phyloP scores from a whole-genome alignment of 92 coral and sea anemone genomes.

The Heteractis magnifica region DNA sequence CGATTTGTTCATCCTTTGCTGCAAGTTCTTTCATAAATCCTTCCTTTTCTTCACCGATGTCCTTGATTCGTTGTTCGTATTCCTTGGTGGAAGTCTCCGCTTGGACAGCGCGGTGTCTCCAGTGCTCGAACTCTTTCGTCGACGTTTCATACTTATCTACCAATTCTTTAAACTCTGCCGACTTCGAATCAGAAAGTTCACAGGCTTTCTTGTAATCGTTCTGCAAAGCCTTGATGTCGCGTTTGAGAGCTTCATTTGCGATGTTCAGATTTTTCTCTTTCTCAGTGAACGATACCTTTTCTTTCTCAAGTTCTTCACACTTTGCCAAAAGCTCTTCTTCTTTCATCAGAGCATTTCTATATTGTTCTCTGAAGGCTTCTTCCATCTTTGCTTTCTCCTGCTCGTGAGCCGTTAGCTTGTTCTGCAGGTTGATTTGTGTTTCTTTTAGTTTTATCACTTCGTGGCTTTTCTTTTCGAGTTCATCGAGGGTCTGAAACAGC shows the following conservation, averaged over 20 bases:
- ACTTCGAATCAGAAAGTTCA: constrained; percentile 75
- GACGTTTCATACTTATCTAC: constrained; percentile 66
- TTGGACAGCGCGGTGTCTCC: constrained; percentile 53
- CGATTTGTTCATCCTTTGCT: constrained; percentile 43
- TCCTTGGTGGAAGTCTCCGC: constrained; percentile 63
- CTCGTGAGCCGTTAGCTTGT: constrained; percentile 43
- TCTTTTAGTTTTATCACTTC: constrained; percentile 60
- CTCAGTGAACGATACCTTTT: constrained; percentile 44
- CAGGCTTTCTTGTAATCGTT: constrained; percentile 82
- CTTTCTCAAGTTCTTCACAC: constrained; percentile 49
- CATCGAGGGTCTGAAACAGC: constrained; percentile 14
- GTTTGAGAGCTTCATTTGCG: constrained; percentile 55
- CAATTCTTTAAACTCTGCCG: constrained; percentile 67
- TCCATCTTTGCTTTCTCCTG: constrained; percentile 50
- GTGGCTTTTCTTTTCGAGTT: constrained; percentile 48
- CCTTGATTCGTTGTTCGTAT: constrained; percentile 33
- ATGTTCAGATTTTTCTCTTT: constrained; percentile 54
- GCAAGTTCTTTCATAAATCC: constrained; percentile 30
- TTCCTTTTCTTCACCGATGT: constrained; percentile 38
- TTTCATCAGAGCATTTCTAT: constrained; percentile 47
- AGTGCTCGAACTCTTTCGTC: constrained; percentile 60
- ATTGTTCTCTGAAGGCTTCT: constrained; percentile 46
- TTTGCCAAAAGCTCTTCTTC: constrained; percentile 43
- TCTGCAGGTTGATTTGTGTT: constrained; percentile 57
- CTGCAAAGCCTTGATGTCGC: constrained; percentile 71